Conservation (phyloP, 2,113 vertebrate genomes). For the Ictidomys tridecemlineatus region DNA sequence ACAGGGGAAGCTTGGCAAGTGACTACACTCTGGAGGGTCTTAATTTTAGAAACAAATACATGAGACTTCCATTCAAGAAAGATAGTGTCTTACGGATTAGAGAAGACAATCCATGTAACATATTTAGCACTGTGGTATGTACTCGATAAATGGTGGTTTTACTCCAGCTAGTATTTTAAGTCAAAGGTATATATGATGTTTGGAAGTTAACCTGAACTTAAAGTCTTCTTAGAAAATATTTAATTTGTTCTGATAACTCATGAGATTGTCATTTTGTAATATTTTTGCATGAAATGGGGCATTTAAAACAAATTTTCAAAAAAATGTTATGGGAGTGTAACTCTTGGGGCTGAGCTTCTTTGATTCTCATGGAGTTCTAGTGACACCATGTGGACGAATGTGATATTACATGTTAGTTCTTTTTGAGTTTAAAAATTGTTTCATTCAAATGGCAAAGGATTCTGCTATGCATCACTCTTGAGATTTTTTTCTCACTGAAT, state of each 20-base stretch:
- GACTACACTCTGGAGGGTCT: background rate
- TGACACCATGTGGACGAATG: conserved; percentile 77
- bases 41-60: background rate
- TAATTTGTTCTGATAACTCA: background rate
- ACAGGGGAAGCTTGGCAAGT: background rate
- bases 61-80: background rate
- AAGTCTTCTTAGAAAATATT: background rate
- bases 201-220: background rate
- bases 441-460: background rate
- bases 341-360: rapidly evolving
- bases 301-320: background rate
- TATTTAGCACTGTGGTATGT: rapidly evolving
- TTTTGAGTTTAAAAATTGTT: background rate
- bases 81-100: background rate
- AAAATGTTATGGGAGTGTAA: background rate
- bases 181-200: background rate
- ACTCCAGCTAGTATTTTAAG: background rate
- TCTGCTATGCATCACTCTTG: background rate
- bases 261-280: background rate
- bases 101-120: background rate
- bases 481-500: background rate
- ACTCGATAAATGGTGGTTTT: background rate
- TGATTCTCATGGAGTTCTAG: conserved; percentile 63
- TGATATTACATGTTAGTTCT: background rate
- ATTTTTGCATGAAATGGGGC: conserved; percentile 25